Evolutionary conservation across 2,113 vertebrate species (phyloP).

Genomic region (Odocoileus hemionus): DNA sequence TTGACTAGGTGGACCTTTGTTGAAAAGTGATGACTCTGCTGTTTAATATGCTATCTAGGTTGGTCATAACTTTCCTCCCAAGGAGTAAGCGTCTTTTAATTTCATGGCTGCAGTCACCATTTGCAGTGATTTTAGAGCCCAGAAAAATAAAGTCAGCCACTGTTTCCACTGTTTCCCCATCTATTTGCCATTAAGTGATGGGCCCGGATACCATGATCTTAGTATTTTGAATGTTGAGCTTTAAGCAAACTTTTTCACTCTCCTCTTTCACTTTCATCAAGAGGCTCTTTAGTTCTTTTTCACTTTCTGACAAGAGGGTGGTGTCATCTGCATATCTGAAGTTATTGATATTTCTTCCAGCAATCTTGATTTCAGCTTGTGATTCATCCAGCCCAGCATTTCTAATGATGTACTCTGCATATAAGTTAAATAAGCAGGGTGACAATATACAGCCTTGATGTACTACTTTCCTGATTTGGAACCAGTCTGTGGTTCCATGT

Average conservation of each 20-base stretch:
- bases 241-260: background rate
- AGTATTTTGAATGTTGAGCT: background rate
- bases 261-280: background rate
- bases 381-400: background rate
- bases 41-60: background rate
- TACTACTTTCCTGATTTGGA: background rate
- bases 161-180: background rate
- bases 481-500: background rate
- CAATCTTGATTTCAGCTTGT: background rate
- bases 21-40: background rate
- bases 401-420: background rate
- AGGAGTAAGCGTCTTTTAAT: background rate
- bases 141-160: background rate
- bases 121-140: background rate
- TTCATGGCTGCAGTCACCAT: background rate
- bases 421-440: background rate
- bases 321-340: background rate
- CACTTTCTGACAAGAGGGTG: background rate
- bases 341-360: background rate
- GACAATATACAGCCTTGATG: background rate
- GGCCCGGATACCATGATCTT: background rate
- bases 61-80: background rate
- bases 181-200: background rate
- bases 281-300: background rate
- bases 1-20: rapidly evolving